Evolutionary conservation across 2,113 vertebrate genomes (phyloP), one percentile per base, ranked within the genome.

Genomic region (Pseudorectes ferrugineus): DNA sequence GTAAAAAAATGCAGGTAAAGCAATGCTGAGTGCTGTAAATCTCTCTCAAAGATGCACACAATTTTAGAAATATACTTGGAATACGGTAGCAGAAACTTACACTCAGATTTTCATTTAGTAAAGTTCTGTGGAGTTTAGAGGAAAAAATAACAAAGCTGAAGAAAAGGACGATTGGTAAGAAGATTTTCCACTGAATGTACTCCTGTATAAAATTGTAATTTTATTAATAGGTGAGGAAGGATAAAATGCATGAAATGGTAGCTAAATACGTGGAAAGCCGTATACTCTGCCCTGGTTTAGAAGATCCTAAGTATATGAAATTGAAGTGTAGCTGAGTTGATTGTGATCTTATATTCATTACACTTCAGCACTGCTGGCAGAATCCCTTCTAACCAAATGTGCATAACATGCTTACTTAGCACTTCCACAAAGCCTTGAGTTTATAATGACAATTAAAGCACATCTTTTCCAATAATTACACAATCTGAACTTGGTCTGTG

Each of bases 161-260:
- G 78, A 59, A 92, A 90, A 88, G 48, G 42, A 24, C 1, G 9
- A 68, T 65, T 72, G 72, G 66, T 96, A 94, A 97, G 86, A 93
- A 91, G 90, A 93, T 43, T 96, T 96, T 88, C 76, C 49, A 71
- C 62, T 85, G 85, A 51, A 80, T 86, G 74, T 79, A 52, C 35
- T 96, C 79, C 88, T 93, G 12, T 61, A 54, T 70, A 95, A 96
- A 97, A 93, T 5, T 75, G 67, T 95, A 36, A 89, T 96, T 97
- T 97, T 97, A 94, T 97, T 98, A 97, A 97, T 73, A 97, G 90
- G 63, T 61, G 72, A 91, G 66, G 57, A 61, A 92, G 88, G 42
- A 92, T 80, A 95, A 95, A 96, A 95, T 78, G 89, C 92, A 95
- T 3, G 20, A 92, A 95, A 93, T 85, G 35, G 33, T 92, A 93